Percentiles rank a stretch among this genome's conserved stretches.
These are phyloP conservation scores for Epinotia nisella DNA, from an alignment of 2,888 invertebrate species.

Conservation along the genomic window DNA sequence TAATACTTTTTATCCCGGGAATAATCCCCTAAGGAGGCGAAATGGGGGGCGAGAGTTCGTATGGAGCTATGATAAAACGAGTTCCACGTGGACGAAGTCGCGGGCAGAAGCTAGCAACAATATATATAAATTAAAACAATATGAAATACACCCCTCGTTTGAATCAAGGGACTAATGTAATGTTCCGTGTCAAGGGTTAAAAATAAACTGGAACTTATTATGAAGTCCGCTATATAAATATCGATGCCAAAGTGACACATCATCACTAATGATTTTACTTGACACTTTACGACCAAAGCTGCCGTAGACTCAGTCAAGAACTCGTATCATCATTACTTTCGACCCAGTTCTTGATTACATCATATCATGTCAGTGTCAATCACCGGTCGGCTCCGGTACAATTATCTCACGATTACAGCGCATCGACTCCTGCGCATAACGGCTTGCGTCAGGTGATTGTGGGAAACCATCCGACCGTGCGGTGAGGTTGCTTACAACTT, in stretches of 20 bases:
- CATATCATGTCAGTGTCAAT: conserved; percentile 49
- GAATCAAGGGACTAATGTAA: too few species aligned
- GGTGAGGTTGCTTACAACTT: conserved; percentile 19
- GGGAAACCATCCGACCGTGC: conserved; percentile 40
- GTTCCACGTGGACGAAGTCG: too few species aligned
- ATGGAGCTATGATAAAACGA: too few species aligned
- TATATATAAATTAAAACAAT: too few species aligned
- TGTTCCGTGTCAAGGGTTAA: too few species aligned
- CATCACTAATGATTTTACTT: neutral
- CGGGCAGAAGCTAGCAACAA: too few species aligned
- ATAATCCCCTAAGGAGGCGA: too few species aligned
- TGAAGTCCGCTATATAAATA: neutral
- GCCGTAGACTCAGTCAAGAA: neutral
- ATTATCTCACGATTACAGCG: conserved; percentile 44
- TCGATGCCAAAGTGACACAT: neutral
- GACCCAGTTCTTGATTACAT: conserved; percentile 46
- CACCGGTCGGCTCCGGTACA: conserved; percentile 37
- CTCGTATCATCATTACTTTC: conserved; percentile 23
- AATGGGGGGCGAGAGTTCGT: too few species aligned
- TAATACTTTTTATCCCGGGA: too few species aligned
- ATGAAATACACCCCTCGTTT: too few species aligned
- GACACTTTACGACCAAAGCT: neutral
- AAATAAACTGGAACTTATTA: too few species aligned
- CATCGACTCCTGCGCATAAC: conserved; percentile 42
- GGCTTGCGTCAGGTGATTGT: conserved; percentile 46